Evolutionary conservation across 2,888 invertebrate species (phyloP).

Genomic region (Lucinisca nassula): DNA sequence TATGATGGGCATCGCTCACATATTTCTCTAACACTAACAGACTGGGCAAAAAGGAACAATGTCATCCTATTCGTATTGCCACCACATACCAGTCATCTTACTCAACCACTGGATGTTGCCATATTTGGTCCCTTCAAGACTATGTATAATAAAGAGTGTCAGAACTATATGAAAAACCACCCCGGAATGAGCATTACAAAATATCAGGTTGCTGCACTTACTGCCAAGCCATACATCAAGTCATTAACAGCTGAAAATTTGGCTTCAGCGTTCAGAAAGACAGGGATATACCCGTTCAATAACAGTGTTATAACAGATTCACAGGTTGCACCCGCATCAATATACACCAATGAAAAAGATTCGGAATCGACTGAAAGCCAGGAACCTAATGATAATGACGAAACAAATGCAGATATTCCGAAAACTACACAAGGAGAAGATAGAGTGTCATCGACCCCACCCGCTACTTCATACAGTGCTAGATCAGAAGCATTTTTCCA

Average conservation of each 20-base stretch:
- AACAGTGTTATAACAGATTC: background rate
- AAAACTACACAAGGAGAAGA: too few species aligned
- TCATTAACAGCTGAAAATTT: conserved; percentile 12
- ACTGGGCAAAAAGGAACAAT: conserved; percentile 56
- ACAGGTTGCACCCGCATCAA: background rate
- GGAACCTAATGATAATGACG: too few species aligned
- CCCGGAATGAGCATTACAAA: background rate
- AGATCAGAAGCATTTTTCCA: too few species aligned
- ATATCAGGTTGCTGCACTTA: conserved; percentile 1
- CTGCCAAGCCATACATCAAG: conserved; percentile 15
- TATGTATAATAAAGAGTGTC: conserved; percentile 51
- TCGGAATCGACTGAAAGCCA: background rate
- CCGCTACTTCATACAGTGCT: too few species aligned
- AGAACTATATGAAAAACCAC: conserved; percentile 39
- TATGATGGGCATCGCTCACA: conserved; percentile 58
- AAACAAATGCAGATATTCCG: too few species aligned
- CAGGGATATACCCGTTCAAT: conserved; percentile 19
- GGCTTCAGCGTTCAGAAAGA: background rate
- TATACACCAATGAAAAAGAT: background rate
- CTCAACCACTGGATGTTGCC: conserved; percentile 57
- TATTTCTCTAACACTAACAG: conserved; percentile 38
- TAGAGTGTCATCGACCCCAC: too few species aligned
- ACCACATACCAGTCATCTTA: conserved; percentile 55
- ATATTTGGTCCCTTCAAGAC: conserved; percentile 47
- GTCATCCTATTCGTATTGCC: conserved; percentile 57